Evolutionary conservation across 1,140 invertebrate genomes (phyloP), one percentile per base, ranked within the genome.

Genomic region (Bombus sibiricus): DNA sequence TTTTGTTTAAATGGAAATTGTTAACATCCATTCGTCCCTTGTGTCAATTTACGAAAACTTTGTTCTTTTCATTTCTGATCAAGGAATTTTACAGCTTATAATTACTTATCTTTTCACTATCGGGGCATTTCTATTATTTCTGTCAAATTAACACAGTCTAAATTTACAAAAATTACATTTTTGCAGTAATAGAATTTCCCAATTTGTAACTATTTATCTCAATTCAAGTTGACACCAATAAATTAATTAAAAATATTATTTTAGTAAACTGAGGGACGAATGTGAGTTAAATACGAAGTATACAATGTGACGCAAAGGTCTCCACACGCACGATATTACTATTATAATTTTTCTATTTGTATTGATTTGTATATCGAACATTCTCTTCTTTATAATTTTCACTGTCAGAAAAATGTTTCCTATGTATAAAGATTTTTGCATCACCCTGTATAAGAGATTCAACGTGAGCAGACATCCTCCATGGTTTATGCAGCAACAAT

Each of bases 401-500:
- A 53, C 47, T 53, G 47, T 53, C 47, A 22, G 47, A 53, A 53
- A 53, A 53, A 53, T 22, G 47, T 62, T n/a, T 72, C 25, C 25
- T 8, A 39, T 15, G 22, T 25, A 13, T 39, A n/a, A 15, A 72
- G 37, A 41, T 6, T 41, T 41, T 41, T 22, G 37, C 22, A 72
- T 41, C 28, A n/a, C 28, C 64, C n/a, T n/a, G 28, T 6, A 13
- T 39, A 53, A 32, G 6, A 6, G 6, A 10, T 28, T 2, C 3
- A 68, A 37, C 81, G 53, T 22, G 25, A 1, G 9, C 59, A 68
- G 59, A 57, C 8, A 68, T 77, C 39, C 82, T 62, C 34, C 39
- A 25, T 66, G 34, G 39, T 5, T 32, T 66, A 43, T 77, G 37
- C 64, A 39, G 28, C 37, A 41, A 82, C 75, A 72, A 81, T 34